phyloP scores from a whole-genome alignment of 2,113 vertebrate genomes.

The Geococcyx californianus region DNA sequence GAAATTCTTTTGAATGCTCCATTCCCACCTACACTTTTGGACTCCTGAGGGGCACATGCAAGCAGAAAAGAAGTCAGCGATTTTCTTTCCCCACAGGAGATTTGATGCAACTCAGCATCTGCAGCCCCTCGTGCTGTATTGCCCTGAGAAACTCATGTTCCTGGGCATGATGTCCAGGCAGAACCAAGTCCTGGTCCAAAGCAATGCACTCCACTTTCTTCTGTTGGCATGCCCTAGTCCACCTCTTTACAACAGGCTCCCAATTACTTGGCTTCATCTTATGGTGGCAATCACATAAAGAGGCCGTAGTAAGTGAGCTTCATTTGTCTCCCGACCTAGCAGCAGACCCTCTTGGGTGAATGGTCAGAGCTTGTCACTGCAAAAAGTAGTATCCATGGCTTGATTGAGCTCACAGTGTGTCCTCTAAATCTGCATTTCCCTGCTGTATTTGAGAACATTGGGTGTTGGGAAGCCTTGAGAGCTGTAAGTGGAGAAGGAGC shows the following conservation, averaged over 20 bases:
- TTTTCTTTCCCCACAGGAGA: neutral
- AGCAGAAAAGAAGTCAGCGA: neutral
- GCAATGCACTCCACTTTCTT: neutral
- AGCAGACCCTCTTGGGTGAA: neutral
- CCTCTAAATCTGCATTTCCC: neutral
- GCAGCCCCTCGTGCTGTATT: neutral
- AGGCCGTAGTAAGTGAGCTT: neutral
- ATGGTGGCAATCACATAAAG: neutral
- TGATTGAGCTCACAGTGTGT: neutral
- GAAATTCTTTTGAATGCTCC: neutral
- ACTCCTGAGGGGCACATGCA: neutral
- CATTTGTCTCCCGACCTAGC: conserved; percentile 30
- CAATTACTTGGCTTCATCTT: neutral
- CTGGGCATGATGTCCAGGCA: neutral
- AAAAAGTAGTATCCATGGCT: neutral
- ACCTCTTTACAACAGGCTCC: neutral
- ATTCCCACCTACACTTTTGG: neutral
- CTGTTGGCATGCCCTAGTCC: neutral
- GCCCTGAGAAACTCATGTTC: neutral
- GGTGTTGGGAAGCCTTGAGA: conserved; percentile 36
- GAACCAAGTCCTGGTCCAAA: neutral
- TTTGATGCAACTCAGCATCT: neutral
- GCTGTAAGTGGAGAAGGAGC: conserved; percentile 52
- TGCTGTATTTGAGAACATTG: neutral
- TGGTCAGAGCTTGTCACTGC: neutral